A percentile compares a stretch with the other conserved stretches of the same genome.
These are phyloP conservation scores for Macrobrachium rosenbergii DNA, from an alignment of 1,140 invertebrate species.

Conservation along the genomic window DNA sequence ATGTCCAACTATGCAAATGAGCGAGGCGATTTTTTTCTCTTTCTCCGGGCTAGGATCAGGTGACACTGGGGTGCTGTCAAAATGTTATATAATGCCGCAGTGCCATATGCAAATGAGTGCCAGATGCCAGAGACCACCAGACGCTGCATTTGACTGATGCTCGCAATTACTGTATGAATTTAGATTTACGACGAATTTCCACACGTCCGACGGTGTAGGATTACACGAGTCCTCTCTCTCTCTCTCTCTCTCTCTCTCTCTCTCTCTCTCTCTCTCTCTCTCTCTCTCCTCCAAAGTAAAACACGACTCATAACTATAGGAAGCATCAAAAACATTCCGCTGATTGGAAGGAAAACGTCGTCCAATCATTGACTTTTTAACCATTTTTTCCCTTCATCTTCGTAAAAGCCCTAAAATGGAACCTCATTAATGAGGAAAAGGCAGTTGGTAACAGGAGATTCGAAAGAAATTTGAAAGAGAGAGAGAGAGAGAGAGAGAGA, in stretches of 20 bases:
- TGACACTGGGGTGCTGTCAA: slow-evolving; percentile 56
- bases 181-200: slow-evolving; percentile 4
- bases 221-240: neutral
- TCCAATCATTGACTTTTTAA: too few species aligned
- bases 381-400: too few species aligned
- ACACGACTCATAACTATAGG: too few species aligned
- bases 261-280: too few species aligned
- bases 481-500: slow-evolving; percentile 23
- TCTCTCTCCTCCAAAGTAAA: too few species aligned
- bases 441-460: slow-evolving; percentile 39
- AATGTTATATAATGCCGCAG: slow-evolving; percentile 61
- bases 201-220: neutral
- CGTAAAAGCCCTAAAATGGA: too few species aligned
- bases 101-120: slow-evolving; percentile 56
- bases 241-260: too few species aligned
- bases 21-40: slow-evolving; percentile 50
- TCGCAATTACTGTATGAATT: slow-evolving; percentile 33
- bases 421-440: neutral
- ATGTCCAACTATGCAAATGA: slow-evolving; percentile 54
- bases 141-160: slow-evolving; percentile 30
- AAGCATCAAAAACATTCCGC: too few species aligned
- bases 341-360: too few species aligned
- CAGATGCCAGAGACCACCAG: slow-evolving; percentile 42
- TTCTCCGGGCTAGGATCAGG: slow-evolving; percentile 44
- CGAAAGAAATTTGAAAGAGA: slow-evolving; percentile 16